Evolutionary conservation across 2,888 invertebrate genomes (phyloP).

Genomic region (Eumerus sabulonum): DNA sequence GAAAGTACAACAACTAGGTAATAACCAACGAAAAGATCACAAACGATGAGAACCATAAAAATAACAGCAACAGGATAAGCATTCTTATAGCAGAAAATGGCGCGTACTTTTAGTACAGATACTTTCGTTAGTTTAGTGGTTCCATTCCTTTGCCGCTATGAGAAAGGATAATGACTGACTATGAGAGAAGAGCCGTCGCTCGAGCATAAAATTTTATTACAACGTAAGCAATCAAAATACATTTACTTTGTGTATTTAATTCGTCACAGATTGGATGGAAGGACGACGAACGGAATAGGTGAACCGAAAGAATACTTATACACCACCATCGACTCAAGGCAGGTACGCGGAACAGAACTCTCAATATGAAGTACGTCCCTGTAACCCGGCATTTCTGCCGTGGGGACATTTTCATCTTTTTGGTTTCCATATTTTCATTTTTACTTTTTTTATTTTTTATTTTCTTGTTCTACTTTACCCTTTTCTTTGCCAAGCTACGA

Average conservation of each 20-base stretch:
- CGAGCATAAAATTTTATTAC: conserved; percentile 40
- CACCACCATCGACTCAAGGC: conserved; percentile 6
- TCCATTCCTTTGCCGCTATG: neutral
- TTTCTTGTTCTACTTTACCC: neutral
- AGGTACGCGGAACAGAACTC: conserved; percentile 29
- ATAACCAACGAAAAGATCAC: neutral
- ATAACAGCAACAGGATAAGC: conserved; percentile 37
- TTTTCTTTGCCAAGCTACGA: too few relatives aligned
- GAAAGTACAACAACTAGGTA: neutral
- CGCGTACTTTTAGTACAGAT: too few relatives aligned
- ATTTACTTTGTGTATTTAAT: conserved; percentile 52
- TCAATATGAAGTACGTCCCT: conserved; percentile 5
- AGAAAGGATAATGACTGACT: conserved; percentile 30
- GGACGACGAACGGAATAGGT: conserved; percentile 11
- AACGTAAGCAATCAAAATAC: conserved; percentile 46
- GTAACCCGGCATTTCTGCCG: neutral
- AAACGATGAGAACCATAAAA: conserved; percentile 1
- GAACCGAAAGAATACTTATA: conserved; percentile 12
- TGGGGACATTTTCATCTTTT: conserved; percentile 7
- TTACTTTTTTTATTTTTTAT: neutral
- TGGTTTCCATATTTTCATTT: conserved; percentile 12
- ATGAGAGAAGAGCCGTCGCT: conserved; percentile 6
- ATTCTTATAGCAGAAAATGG: neutral
- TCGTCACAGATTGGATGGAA: conserved; percentile 30
- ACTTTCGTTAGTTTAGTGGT: conserved; percentile 21